These are phyloP conservation scores for Leistus spinibarbis DNA, from an alignment of 2,888 invertebrate genomes.

Conservation along the genomic window DNA sequence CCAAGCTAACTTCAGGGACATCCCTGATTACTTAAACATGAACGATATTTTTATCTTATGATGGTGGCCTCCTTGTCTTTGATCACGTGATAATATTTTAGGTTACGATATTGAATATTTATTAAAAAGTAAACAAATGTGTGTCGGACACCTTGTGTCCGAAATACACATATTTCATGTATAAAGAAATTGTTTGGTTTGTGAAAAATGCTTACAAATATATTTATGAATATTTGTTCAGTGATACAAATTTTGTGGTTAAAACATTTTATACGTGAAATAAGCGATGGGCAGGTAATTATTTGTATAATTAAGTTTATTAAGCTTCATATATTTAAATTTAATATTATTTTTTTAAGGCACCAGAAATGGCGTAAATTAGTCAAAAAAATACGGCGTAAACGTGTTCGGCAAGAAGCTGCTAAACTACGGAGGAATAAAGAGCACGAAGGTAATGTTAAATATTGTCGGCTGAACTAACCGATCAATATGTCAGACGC, in stretches of 20 bases:
- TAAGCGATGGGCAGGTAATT: slow-evolving; percentile 32
- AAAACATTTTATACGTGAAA: not conserved
- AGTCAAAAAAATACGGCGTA: slow-evolving; percentile 74
- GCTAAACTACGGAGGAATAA: slow-evolving; percentile 65
- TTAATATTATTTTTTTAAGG: slow-evolving; percentile 52
- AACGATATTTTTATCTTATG: too few relatives aligned
- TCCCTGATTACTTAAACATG: too few relatives aligned
- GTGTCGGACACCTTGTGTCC: too few relatives aligned
- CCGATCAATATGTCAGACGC: too few relatives aligned
- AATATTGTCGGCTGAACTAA: not conserved
- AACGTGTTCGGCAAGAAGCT: slow-evolving; percentile 64
- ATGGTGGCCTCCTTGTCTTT: too few relatives aligned
- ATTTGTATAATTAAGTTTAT: not conserved
- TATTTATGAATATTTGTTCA: not conserved
- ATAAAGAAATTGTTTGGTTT: too few relatives aligned
- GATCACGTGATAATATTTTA: too few relatives aligned
- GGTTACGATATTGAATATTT: too few relatives aligned
- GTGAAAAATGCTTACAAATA: not conserved
- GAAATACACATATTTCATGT: too few relatives aligned
- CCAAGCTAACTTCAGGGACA: too few relatives aligned
- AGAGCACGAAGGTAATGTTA: slow-evolving; percentile 53
- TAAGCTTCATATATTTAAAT: not conserved
- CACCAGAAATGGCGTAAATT: slow-evolving; percentile 75
- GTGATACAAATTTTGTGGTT: not conserved
- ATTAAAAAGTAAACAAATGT: too few relatives aligned